Evolutionary conservation across 2,888 invertebrate genomes (phyloP), one percentile per base, ranked within the genome.

Genomic region (Muschampia plurimacula): DNA sequence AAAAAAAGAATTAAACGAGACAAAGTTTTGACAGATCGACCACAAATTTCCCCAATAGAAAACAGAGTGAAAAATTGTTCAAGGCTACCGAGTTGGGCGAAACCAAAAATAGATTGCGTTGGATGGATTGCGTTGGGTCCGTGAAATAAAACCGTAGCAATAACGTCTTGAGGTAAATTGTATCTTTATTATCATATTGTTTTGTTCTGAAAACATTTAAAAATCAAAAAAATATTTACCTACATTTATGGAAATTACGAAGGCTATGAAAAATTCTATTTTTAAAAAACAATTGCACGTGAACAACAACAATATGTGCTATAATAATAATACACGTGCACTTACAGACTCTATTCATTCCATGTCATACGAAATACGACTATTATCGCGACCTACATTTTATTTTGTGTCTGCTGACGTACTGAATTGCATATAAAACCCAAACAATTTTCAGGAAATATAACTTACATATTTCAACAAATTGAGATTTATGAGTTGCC

Each of bases 1-100:
- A 39, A 13, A 36, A 60, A 32, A 60, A 39, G 60, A 60, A 60
- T 81, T 79, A 83, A 83, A 79, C 79, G 63, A 76, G 75, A 72
- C 77, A 84, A 85, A 80, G 86, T 85, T 86, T 85, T 86, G 87
- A 88, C 81, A 83, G 88, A 88, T 87, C 82, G 84, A 76, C 79
- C 74, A 78, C 80, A 83, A 83, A 67, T 79, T 83, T 74, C 69
- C 74, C 70, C 75, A 74, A 79, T 80, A 78, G 78, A 77, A 80
- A 80, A 77, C 74, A 72, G 77, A 77, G n/a, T 78, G 78, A 80
- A 72, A 72, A 66, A 62, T 62, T 60, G 28, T 60, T 62, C 66
- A 55, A 39, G 39, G 67, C 71, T 39, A 49, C n/a, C 22, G 60
- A 65, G 57, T 52, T 70, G 44, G 22, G 10, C 39, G 60, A 65